Percentiles rank a stretch among this genome's conserved stretches.
Conservation (phyloP, 1,140 invertebrate species). For the Ceratina calcarata region DNA sequence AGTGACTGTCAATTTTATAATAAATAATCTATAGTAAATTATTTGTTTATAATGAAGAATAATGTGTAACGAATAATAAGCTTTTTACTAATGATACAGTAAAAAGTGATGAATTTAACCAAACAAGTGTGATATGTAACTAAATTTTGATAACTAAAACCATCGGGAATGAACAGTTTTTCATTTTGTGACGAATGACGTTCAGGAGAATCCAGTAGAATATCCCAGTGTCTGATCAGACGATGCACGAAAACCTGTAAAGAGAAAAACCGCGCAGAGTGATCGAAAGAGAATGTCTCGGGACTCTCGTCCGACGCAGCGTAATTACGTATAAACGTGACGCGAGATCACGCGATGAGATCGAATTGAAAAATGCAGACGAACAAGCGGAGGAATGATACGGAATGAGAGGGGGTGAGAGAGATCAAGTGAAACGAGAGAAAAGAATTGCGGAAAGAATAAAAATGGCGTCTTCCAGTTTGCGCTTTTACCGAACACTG, state of each 20-base stretch:
- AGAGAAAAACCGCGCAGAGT: neutral
- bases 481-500: constrained; percentile 62
- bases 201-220: constrained; percentile 23
- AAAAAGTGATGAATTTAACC: too few relatives aligned
- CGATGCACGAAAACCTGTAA: neutral
- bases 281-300: neutral
- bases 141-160: neutral
- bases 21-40: too few relatives aligned
- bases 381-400: neutral
- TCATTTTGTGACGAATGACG: neutral
- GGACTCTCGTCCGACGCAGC: constrained; percentile 17
- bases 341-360: constrained; percentile 26
- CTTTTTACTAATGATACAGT: too few relatives aligned
- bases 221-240: constrained; percentile 15
- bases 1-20: neutral
- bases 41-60: too few relatives aligned
- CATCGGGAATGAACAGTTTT: neutral
- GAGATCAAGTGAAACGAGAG: neutral
- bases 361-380: neutral
- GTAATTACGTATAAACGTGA: constrained; percentile 24
- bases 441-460: neutral
- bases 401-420: neutral
- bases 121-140: too few relatives aligned
- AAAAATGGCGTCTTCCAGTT: constrained; percentile 65
- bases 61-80: too few relatives aligned